These are phyloP conservation scores for Melospiza georgiana DNA, from an alignment of 2,113 vertebrate species.

Conservation along the genomic window DNA sequence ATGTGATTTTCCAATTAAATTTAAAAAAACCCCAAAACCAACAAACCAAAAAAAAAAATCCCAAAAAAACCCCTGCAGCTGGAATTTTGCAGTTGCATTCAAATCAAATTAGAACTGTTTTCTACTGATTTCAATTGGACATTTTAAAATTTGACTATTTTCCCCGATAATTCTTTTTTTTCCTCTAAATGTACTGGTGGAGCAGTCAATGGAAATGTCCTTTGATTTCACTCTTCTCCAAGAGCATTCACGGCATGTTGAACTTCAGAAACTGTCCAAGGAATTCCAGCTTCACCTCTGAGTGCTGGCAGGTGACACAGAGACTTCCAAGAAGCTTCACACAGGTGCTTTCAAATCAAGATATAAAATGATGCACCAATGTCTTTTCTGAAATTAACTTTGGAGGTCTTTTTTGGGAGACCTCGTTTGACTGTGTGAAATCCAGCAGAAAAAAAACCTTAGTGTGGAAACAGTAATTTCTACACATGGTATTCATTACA, in stretches of 20 bases:
- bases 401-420: background rate
- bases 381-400: background rate
- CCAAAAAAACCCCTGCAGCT: background rate
- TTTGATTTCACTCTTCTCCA: background rate
- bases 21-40: background rate
- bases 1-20: background rate
- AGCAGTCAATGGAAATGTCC: background rate
- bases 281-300: background rate
- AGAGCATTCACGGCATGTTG: background rate
- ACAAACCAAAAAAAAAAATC: background rate
- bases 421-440: background rate
- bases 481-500: fast-evolving
- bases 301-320: background rate
- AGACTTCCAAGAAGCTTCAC: background rate
- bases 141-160: background rate
- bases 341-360: background rate
- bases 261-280: background rate
- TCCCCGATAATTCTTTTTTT: background rate
- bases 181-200: background rate
- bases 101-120: background rate
- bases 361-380: background rate
- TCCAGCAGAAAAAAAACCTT: background rate
- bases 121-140: background rate
- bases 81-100: background rate
- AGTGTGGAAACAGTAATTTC: background rate